A percentile compares a stretch with the other conserved stretches of the same genome.
phyloP scores from a whole-genome alignment of 2,113 vertebrate genomes.

The Callorhinus ursinus region DNA sequence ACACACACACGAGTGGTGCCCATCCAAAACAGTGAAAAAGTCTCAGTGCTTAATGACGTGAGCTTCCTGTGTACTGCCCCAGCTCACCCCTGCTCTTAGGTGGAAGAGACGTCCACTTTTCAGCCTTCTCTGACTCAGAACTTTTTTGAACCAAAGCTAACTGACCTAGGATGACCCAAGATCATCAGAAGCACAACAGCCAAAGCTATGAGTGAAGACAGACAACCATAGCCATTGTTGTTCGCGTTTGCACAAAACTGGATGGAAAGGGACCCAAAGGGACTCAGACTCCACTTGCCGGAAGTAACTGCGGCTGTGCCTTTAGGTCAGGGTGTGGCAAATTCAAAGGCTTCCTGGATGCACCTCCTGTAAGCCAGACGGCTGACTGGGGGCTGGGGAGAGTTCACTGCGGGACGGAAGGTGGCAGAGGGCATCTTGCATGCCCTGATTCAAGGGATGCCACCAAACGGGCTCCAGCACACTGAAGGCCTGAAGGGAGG shows the following conservation, averaged over 20 bases:
- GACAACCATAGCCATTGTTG: slow-evolving; percentile 10
- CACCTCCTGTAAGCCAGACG: not conserved
- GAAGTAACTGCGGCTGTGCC: not conserved
- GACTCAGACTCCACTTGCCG: not conserved
- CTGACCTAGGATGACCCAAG: not conserved
- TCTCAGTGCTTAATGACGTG: accelerated
- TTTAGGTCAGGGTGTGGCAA: slow-evolving; percentile 26
- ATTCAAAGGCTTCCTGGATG: not conserved
- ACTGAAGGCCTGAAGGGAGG: not conserved
- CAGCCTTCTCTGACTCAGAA: not conserved
- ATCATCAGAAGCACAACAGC: slow-evolving; percentile 69
- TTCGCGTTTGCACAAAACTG: not conserved
- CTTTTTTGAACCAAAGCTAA: slow-evolving; percentile 22
- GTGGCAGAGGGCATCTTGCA: too few relatives aligned
- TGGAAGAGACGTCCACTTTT: not conserved
- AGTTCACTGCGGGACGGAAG: not conserved
- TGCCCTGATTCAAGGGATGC: not conserved
- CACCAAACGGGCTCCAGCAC: not conserved
- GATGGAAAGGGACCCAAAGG: not conserved
- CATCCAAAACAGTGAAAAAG: not conserved
- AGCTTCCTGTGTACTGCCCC: not conserved
- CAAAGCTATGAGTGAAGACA: not conserved
- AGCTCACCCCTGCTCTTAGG: not conserved
- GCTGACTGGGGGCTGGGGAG: too few relatives aligned
- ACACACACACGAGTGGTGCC: too few relatives aligned